These are phyloP conservation scores for Plusia festucae DNA, from an alignment of 2,888 invertebrate species.

Conservation along the genomic window DNA sequence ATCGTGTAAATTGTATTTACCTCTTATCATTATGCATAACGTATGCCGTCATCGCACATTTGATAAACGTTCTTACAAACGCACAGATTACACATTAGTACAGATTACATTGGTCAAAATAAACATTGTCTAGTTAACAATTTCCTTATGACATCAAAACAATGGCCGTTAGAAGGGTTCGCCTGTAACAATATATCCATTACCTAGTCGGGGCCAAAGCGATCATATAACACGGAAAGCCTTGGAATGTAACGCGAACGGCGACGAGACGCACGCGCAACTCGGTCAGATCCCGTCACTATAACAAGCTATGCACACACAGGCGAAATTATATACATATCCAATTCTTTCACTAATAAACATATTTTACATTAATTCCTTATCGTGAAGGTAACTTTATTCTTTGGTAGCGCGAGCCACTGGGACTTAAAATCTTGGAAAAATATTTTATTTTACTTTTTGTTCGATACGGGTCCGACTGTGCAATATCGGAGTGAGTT, in stretches of 20 bases:
- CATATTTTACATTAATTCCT: slow-evolving; percentile 83
- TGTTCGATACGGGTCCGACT: slow-evolving; percentile 63
- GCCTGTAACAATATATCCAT: slow-evolving; percentile 58
- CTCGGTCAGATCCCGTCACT: slow-evolving; percentile 60
- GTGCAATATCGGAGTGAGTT: slow-evolving; percentile 69
- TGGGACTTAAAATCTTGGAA: slow-evolving; percentile 69
- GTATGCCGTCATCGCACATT: slow-evolving; percentile 81
- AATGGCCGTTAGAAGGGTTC: slow-evolving; percentile 55
- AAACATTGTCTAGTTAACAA: slow-evolving; percentile 82
- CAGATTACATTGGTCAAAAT: slow-evolving; percentile 88
- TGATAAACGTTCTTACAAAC: slow-evolving; percentile 87
- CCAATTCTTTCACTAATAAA: slow-evolving; percentile 74
- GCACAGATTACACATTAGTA: slow-evolving; percentile 80
- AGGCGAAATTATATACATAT: slow-evolving; percentile 83
- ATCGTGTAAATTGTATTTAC: slow-evolving; percentile 89
- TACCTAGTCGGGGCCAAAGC: slow-evolving; percentile 68
- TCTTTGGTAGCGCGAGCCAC: slow-evolving; percentile 88
- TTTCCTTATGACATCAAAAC: slow-evolving; percentile 58
- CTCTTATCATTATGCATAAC: slow-evolving; percentile 86
- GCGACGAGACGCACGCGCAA: slow-evolving; percentile 55
- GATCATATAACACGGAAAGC: slow-evolving; percentile 75
- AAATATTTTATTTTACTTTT: slow-evolving; percentile 65
- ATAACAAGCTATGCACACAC: slow-evolving; percentile 82
- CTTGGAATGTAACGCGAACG: slow-evolving; percentile 78
- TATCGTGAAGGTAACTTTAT: slow-evolving; percentile 87